A percentile compares a stretch with the other conserved stretches of the same genome.
Evolutionary conservation across 1,140 invertebrate species (phyloP).

Genomic region (Trichogramma pretiosum): DNA sequence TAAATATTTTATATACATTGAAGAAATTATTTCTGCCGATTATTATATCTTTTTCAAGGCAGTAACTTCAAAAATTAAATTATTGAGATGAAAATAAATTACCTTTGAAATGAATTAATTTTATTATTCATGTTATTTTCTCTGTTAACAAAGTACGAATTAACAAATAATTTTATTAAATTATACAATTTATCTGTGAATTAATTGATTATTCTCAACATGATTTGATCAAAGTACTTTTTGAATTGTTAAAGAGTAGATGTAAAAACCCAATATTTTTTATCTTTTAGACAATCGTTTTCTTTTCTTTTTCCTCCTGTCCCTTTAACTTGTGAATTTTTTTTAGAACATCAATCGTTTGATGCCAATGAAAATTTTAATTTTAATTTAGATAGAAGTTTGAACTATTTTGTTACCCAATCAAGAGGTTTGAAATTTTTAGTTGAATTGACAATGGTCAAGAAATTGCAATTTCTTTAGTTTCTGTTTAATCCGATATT

Average conservation of each 20-base stretch:
- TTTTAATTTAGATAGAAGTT: no score
- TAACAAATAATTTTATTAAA: neutral
- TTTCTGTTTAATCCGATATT: neutral
- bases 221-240: no score
- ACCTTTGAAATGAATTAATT: neutral
- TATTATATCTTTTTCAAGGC: neutral
- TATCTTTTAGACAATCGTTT: no score
- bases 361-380: no score
- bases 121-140: neutral
- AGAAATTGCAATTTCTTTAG: neutral
- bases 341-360: no score
- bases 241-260: no score
- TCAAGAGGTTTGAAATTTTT: no score
- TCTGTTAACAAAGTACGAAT: neutral
- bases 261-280: no score
- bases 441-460: neutral
- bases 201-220: no score
- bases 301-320: no score
- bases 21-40: conserved; percentile 6
- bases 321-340: no score
- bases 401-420: no score
- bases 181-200: neutral
- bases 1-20: conserved; percentile 5
- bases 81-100: conserved; percentile 2
- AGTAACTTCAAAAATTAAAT: neutral